Evolutionary conservation across 2,113 vertebrate genomes (phyloP).

Genomic region (Pygoscelis antarcticus): DNA sequence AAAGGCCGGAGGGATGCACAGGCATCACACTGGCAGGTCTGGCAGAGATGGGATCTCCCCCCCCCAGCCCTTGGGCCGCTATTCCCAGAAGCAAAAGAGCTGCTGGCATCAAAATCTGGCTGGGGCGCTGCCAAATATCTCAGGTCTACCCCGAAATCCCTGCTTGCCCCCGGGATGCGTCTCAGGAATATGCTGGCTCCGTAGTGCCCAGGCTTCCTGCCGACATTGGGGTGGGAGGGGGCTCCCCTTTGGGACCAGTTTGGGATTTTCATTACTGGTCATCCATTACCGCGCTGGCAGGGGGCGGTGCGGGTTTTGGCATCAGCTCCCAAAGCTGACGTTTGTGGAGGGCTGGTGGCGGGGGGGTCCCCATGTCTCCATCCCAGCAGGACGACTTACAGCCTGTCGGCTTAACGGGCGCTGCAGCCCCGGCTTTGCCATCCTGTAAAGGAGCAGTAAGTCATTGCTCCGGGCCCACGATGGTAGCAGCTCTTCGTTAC

Average conservation of each 20-base stretch:
- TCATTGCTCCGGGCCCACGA: accelerated
- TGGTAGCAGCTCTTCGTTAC: not conserved
- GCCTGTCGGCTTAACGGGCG: accelerated
- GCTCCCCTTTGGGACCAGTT: not conserved
- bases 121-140: not conserved
- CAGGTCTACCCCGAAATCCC: not conserved
- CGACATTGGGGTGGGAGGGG: accelerated
- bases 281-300: not conserved
- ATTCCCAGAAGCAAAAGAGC: not conserved
- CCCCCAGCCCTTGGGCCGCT: not conserved
- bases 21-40: accelerated
- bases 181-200: accelerated
- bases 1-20: accelerated
- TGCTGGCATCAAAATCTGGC: not conserved
- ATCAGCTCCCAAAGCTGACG: accelerated
- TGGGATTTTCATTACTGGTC: not conserved
- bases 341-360: accelerated
- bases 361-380: not conserved
- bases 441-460: accelerated
- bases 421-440: not conserved
- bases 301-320: not conserved
- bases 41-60: not conserved
- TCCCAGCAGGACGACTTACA: not conserved
- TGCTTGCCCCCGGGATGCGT: accelerated
- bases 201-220: not conserved